Evolutionary conservation across 2,113 vertebrate species (phyloP).

Genomic region (Puffinus mauretanicus): DNA sequence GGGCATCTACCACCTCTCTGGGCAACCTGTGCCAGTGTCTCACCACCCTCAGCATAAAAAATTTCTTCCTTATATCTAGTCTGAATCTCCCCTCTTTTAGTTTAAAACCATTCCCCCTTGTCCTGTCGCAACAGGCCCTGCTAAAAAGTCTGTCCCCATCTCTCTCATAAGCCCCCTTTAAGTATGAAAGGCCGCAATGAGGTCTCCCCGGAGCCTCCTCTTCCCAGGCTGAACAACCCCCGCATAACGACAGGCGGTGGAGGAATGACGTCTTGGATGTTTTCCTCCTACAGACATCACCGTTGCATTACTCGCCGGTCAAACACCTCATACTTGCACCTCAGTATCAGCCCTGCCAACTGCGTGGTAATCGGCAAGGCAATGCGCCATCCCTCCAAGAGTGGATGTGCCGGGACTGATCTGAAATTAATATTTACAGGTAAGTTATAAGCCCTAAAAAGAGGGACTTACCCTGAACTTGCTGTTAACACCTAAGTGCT

Average conservation of each 20-base stretch:
- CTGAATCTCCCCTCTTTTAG: background rate
- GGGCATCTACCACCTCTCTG: no score
- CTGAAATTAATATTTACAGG: background rate
- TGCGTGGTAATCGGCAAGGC: background rate
- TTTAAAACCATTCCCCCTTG: background rate
- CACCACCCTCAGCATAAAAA: no score
- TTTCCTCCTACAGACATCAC: background rate
- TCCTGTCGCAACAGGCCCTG: background rate
- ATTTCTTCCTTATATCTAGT: background rate
- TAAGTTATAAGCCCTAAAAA: background rate
- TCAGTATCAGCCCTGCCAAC: background rate
- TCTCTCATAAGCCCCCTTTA: background rate
- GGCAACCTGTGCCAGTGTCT: no score
- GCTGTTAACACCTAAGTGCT: background rate
- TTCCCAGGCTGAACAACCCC: background rate
- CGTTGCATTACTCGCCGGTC: rapidly evolving
- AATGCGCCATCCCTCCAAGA: background rate
- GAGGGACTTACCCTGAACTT: background rate
- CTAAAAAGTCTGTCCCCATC: background rate
- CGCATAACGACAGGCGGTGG: rapidly evolving
- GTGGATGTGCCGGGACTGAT: background rate
- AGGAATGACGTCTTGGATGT: background rate
- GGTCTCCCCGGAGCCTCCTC: background rate
- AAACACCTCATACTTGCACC: rapidly evolving
- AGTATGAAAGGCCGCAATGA: background rate